Conservation (phyloP, 2,888 invertebrate species). For the Sabellastarte sp. region DNA sequence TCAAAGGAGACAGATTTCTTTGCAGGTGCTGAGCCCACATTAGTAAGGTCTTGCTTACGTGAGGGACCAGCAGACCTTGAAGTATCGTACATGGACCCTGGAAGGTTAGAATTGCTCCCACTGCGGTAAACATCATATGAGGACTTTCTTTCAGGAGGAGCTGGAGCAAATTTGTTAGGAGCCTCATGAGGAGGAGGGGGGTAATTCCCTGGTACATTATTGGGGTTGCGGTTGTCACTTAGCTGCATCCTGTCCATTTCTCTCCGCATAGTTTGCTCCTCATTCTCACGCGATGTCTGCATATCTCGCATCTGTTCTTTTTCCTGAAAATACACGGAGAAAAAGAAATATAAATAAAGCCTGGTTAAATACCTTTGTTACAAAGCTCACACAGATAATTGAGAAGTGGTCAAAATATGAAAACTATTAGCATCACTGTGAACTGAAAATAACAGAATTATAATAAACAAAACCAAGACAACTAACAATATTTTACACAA, state of each 20-base stretch:
- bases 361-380: too few relatives aligned
- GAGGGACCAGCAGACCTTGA: not conserved
- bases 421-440: too few relatives aligned
- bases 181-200: not conserved
- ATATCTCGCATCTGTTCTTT: slow-evolving; percentile 49
- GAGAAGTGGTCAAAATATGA: too few relatives aligned
- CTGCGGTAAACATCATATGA: slow-evolving; percentile 77
- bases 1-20: slow-evolving; percentile 61
- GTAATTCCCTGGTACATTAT: too few relatives aligned
- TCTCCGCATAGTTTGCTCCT: slow-evolving; percentile 52
- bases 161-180: slow-evolving; percentile 55
- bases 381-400: too few relatives aligned
- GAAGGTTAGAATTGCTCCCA: slow-evolving; percentile 7
- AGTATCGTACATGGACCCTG: not conserved
- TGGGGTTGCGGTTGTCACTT: not conserved
- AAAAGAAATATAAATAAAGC: not conserved
- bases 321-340: slow-evolving; percentile 36
- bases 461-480: too few relatives aligned
- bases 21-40: not conserved
- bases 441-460: too few relatives aligned
- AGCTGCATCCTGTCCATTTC: slow-evolving; percentile 5
- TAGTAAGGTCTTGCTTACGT: slow-evolving; percentile 8
- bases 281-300: slow-evolving; percentile 60
- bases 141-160: slow-evolving; percentile 83
- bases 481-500: too few relatives aligned